A percentile compares a stretch with the other conserved stretches of the same genome.
Evolutionary conservation across 2,797 vertebrate genomes (phyloP).

Genomic region (Anniella stebbinsi): DNA sequence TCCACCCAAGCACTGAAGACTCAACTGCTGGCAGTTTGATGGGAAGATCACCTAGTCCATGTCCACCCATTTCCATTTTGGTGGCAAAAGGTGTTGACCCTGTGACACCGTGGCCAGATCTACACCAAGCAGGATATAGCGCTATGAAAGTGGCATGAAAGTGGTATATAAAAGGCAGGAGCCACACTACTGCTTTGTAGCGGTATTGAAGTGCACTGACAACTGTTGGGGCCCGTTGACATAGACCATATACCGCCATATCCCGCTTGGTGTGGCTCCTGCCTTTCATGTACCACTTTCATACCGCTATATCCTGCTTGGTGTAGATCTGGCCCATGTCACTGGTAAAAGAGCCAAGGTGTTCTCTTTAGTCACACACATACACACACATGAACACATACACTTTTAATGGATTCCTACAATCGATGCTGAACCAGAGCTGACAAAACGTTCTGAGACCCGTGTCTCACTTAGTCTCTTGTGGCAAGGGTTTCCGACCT

Average conservation of each 20-base stretch:
- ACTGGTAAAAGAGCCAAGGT: constrained; percentile 79
- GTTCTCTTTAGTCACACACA: constrained; percentile 72
- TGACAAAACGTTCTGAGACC: constrained; percentile 77
- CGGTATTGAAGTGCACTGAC: too few relatives aligned
- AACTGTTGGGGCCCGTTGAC: too few relatives aligned
- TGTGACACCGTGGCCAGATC: constrained; percentile 79
- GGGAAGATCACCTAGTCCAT: constrained; percentile 74
- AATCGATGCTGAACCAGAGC: constrained; percentile 76
- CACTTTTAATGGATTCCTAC: constrained; percentile 80
- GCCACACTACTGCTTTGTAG: too few relatives aligned
- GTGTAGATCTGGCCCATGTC: too few relatives aligned
- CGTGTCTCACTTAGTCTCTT: constrained; percentile 76
- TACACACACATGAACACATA: constrained; percentile 52
- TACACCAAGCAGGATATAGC: too few relatives aligned
- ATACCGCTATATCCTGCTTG: too few relatives aligned
- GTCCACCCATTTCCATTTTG: constrained; percentile 71
- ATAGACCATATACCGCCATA: too few relatives aligned
- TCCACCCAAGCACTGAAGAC: constrained; percentile 69
- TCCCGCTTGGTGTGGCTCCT: too few relatives aligned
- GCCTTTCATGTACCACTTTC: too few relatives aligned
- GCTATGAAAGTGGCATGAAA: too few relatives aligned
- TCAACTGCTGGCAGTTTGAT: constrained; percentile 74
- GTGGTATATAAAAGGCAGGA: too few relatives aligned
- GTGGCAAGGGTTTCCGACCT: constrained; percentile 71
- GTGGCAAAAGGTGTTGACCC: constrained; percentile 65